These are phyloP conservation scores for Eulemur albifrons DNA, from an alignment of 2,797 vertebrate genomes.

Conservation along the genomic window DNA sequence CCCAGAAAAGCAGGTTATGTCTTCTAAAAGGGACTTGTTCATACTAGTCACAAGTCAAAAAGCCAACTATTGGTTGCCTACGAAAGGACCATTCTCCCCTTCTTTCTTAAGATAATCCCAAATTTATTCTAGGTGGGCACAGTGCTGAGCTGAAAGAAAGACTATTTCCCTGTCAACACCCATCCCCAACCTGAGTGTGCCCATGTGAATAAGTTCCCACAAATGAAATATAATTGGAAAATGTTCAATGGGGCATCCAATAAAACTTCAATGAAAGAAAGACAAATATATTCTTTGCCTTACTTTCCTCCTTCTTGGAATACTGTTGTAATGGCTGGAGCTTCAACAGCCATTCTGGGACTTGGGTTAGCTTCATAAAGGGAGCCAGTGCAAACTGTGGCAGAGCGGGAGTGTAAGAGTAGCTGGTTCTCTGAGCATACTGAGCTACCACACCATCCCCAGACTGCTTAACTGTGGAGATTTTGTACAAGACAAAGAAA, in stretches of 20 bases:
- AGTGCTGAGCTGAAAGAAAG: not conserved
- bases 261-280: not conserved
- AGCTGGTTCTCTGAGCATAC: accelerated
- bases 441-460: not conserved
- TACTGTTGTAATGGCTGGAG: not conserved
- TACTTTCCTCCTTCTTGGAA: not conserved
- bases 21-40: not conserved
- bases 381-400: not conserved
- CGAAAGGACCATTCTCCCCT: not conserved
- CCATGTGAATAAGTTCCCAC: not conserved
- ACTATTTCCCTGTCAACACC: not conserved
- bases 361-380: not conserved
- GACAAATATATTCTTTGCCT: not conserved
- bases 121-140: not conserved
- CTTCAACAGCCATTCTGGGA: not conserved
- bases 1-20: not conserved
- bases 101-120: not conserved
- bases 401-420: accelerated
- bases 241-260: not conserved
- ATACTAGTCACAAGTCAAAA: not conserved
- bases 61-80: not conserved
- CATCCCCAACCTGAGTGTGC: accelerated
- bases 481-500: not conserved
- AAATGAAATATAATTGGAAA: not conserved
- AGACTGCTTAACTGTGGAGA: not conserved